Evolutionary conservation across 2,888 invertebrate species (phyloP).

Genomic region (Protophormia terraenovae): DNA sequence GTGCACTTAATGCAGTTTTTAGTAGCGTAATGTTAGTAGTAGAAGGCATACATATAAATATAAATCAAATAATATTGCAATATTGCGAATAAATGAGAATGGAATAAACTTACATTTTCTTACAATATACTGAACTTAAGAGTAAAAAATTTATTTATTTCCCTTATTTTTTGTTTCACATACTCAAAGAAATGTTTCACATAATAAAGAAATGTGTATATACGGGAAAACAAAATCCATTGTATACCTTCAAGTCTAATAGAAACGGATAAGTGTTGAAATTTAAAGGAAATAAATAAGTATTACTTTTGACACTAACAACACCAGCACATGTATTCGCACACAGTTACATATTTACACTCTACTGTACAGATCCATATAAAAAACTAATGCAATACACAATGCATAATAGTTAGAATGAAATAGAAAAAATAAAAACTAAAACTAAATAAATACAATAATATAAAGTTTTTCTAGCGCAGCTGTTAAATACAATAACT

Average conservation of each 20-base stretch:
- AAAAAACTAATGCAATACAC: not conserved
- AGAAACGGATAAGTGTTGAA: constrained; percentile 37
- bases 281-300: constrained; percentile 42
- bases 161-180: not conserved
- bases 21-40: not conserved
- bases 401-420: not conserved
- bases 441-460: not conserved
- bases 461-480: not conserved
- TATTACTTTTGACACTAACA: constrained; percentile 41
- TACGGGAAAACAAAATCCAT: not conserved
- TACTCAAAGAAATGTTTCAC: too few relatives aligned
- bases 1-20: not conserved
- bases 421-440: not conserved
- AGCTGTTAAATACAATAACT: constrained; percentile 2
- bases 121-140: constrained; percentile 29
- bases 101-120: constrained; percentile 35
- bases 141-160: not conserved
- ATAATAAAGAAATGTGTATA: not conserved
- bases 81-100: not conserved
- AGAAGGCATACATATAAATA: not conserved
- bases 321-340: not conserved
- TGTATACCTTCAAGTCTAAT: constrained; percentile 6
- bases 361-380: not conserved
- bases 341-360: not conserved
- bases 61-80: not conserved